Conservation (phyloP, 2,888 invertebrate species). For the Kuschelorhynchus macadamiae region DNA sequence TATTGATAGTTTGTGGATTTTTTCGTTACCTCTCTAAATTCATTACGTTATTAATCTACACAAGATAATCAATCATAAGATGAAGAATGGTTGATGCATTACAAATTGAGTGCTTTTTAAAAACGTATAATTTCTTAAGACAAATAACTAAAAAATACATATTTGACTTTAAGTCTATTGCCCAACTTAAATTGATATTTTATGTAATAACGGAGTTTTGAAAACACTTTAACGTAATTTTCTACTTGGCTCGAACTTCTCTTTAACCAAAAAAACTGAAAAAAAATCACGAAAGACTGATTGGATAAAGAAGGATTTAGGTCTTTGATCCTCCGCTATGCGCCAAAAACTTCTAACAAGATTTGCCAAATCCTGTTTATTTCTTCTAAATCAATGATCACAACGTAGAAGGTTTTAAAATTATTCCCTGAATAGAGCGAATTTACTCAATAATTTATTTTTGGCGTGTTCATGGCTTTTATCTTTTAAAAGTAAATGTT, state of each 20-base stretch:
- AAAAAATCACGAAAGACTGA: slow-evolving; percentile 28
- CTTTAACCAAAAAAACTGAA: slow-evolving; percentile 4
- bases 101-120: no score
- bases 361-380: slow-evolving; percentile 39
- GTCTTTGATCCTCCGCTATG: slow-evolving; percentile 33
- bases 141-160: neutral
- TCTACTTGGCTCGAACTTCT: neutral
- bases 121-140: neutral
- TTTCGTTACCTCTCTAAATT: no score
- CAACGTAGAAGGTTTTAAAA: no score
- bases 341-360: slow-evolving; percentile 44
- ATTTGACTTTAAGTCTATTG: neutral
- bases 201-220: neutral
- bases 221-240: slow-evolving; percentile 5
- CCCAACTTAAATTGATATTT: slow-evolving; percentile 8
- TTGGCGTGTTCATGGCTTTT: no score
- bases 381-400: slow-evolving; percentile 30
- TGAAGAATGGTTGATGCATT: no score
- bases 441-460: no score
- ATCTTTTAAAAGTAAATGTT: no score
- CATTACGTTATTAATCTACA: no score
- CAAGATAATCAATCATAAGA: no score
- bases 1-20: no score
- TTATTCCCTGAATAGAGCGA: no score
- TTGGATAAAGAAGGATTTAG: slow-evolving; percentile 39